Base-by-base conservation (phyloP, 2,113 vertebrate species). In the Neogobius melanostomus region DNA sequence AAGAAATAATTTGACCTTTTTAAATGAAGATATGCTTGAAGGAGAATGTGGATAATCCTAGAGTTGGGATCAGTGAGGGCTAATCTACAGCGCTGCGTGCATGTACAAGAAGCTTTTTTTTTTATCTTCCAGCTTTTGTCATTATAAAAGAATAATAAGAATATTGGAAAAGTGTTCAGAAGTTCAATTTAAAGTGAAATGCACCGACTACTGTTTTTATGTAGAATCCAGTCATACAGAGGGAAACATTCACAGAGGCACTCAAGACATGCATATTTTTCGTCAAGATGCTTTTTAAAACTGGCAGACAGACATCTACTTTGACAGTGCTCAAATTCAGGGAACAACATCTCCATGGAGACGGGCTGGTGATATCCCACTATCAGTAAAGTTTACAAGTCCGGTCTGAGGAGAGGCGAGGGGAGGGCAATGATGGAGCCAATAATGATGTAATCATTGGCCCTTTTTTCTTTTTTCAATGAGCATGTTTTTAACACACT, bases 51-150 rank as follows among this genome's bases (percentile, higher is more conserved):
- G 81, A 67, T 51, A 42, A 36, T 62, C 76, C 14, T 28, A 0
- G 21, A 65, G 44, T 74, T 60, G 0, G 60, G 68, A 28, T 69
- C n/a, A 53, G 17, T 11, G 5, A 16, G 43, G 43, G 36, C 47
- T 48, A 36, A 11, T 42, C 47, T 28, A 36, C 46, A 52, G 2
- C 12, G 7, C 46, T 48, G 5, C 15, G 11, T 56, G 8, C 6
- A 28, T 63, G 57, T 52, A 49, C 62, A 71, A 45, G 17, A 64
- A 1, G 12, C 64, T 48, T 69, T 54, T 48, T 69, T 54, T 47
- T 16, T 44, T 66, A 10, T 72, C 50, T 84, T 76, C 0, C 91
- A 98, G 98, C 96, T 2, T 98, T 99, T 16, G 95, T 96, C 74
- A 98, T 98, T 75, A 42, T 59, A 42, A 59, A 9, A 5, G 17